These are phyloP conservation scores for Tenthredo amoena DNA, from an alignment of 2,888 invertebrate species.

Conservation along the genomic window DNA sequence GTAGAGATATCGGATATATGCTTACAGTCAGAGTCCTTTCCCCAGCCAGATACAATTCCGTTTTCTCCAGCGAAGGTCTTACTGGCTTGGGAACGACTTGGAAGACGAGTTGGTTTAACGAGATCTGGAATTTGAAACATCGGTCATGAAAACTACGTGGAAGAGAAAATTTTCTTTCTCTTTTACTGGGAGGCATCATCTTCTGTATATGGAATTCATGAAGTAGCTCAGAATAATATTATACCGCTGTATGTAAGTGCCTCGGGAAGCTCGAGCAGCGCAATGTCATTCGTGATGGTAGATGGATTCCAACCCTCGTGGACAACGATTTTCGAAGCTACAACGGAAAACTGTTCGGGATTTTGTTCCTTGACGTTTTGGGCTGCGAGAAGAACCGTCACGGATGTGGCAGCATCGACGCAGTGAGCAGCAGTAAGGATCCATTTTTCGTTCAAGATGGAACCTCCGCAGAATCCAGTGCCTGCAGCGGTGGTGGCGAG, in stretches of 20 bases:
- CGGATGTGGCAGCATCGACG: conserved; percentile 26
- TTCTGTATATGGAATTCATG: background rate
- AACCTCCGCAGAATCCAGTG: conserved; percentile 46
- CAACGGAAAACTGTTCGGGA: conserved; percentile 28
- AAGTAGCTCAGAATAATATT: background rate
- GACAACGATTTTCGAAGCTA: conserved; percentile 55
- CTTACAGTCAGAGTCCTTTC: conserved; percentile 73
- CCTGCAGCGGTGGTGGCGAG: background rate
- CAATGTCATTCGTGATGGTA: conserved; percentile 61
- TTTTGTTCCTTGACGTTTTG: conserved; percentile 36
- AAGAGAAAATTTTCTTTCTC: background rate
- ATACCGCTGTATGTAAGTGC: conserved; percentile 56
- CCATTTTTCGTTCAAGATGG: conserved; percentile 48
- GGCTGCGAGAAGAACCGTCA: conserved; percentile 56
- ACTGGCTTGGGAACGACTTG: conserved; percentile 72
- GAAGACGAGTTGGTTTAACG: conserved; percentile 76
- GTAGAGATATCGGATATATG: background rate
- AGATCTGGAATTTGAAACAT: conserved; percentile 69
- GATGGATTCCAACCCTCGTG: conserved; percentile 53
- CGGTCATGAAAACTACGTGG: background rate
- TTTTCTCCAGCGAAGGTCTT: conserved; percentile 73
- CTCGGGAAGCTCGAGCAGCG: conserved; percentile 61
- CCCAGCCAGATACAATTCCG: conserved; percentile 79
- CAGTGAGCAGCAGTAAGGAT: conserved; percentile 52
- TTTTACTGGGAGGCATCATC: background rate